phyloP scores from a whole-genome alignment of 2,888 invertebrate genomes.

The Augiades crinisus region DNA sequence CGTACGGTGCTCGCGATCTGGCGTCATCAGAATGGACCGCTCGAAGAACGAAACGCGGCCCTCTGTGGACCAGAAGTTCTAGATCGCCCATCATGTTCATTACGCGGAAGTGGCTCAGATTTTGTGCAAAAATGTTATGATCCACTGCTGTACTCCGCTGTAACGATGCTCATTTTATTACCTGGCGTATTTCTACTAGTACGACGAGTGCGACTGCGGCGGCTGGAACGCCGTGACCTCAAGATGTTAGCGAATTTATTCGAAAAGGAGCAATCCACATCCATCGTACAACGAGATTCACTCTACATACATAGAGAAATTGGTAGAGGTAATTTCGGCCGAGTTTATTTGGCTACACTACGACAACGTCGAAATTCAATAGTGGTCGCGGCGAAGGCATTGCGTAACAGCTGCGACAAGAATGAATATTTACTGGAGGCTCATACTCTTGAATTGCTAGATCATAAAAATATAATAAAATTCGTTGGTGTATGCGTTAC shows the following conservation, averaged over 20 bases:
- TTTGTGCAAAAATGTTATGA: slow-evolving; percentile 84
- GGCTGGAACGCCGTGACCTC: slow-evolving; percentile 34
- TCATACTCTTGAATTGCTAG: slow-evolving; percentile 92
- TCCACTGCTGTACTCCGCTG: not conserved
- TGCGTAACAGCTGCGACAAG: slow-evolving; percentile 91
- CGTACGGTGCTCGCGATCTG: not conserved
- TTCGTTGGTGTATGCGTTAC: slow-evolving; percentile 90
- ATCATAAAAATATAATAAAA: slow-evolving; percentile 91
- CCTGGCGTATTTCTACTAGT: slow-evolving; percentile 83
- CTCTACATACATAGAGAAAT: slow-evolving; percentile 46
- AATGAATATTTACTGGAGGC: slow-evolving; percentile 88
- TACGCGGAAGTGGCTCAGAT: slow-evolving; percentile 45
- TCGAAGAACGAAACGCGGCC: slow-evolving; percentile 44
- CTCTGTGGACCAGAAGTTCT: slow-evolving; percentile 46
- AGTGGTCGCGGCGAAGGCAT: slow-evolving; percentile 91
- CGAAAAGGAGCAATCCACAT: slow-evolving; percentile 30
- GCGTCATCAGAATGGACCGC: not conserved
- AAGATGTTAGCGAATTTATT: slow-evolving; percentile 37
- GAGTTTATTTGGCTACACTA: slow-evolving; percentile 50
- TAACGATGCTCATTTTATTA: slow-evolving; percentile 25
- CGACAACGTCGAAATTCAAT: slow-evolving; percentile 47
- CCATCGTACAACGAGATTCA: slow-evolving; percentile 40
- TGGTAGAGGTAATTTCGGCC: slow-evolving; percentile 56
- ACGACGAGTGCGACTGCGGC: slow-evolving; percentile 77
- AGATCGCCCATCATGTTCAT: slow-evolving; percentile 14